Conservation (phyloP, 1,140 invertebrate genomes). For the Hyles vespertilio region DNA sequence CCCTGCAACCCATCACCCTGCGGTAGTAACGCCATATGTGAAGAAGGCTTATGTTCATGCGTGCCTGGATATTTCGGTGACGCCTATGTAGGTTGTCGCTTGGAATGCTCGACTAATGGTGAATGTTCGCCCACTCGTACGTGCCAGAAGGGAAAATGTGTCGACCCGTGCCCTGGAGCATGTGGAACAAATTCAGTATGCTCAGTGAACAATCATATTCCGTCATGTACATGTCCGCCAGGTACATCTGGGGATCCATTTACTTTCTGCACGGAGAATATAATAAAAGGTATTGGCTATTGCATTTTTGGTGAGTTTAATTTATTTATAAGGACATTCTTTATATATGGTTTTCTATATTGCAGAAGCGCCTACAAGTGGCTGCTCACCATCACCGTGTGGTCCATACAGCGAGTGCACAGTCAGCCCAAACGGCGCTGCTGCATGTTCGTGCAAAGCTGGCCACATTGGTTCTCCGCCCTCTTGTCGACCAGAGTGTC, state of each 20-base stretch:
- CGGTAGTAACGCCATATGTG: slow-evolving; percentile 83
- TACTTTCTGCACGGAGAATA: slow-evolving; percentile 78
- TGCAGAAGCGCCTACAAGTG: slow-evolving; percentile 64
- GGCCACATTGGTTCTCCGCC: slow-evolving; percentile 84
- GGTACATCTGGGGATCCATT: slow-evolving; percentile 85
- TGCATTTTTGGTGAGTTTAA: neutral
- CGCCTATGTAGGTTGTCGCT: slow-evolving; percentile 80
- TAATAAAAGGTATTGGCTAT: slow-evolving; percentile 66
- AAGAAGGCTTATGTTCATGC: slow-evolving; percentile 78
- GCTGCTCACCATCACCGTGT: slow-evolving; percentile 86
- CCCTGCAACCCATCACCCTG: slow-evolving; percentile 85
- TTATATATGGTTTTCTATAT: slow-evolving; percentile 12
- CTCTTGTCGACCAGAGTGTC: slow-evolving; percentile 83
- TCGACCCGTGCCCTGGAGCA: slow-evolving; percentile 83
- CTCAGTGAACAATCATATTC: slow-evolving; percentile 82
- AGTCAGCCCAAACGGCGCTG: slow-evolving; percentile 78
- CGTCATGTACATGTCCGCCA: slow-evolving; percentile 82
- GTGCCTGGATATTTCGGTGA: slow-evolving; percentile 79
- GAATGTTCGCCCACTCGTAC: slow-evolving; percentile 81
- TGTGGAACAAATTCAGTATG: slow-evolving; percentile 84
- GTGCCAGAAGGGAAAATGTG: slow-evolving; percentile 85
- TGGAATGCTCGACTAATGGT: slow-evolving; percentile 80
- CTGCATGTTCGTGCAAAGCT: slow-evolving; percentile 82
- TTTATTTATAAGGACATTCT: neutral
- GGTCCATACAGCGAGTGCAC: slow-evolving; percentile 85